Evolutionary conservation across 2,888 invertebrate species (phyloP), one percentile per base, ranked within the genome.

Genomic region (Trissolcus japonicus): DNA sequence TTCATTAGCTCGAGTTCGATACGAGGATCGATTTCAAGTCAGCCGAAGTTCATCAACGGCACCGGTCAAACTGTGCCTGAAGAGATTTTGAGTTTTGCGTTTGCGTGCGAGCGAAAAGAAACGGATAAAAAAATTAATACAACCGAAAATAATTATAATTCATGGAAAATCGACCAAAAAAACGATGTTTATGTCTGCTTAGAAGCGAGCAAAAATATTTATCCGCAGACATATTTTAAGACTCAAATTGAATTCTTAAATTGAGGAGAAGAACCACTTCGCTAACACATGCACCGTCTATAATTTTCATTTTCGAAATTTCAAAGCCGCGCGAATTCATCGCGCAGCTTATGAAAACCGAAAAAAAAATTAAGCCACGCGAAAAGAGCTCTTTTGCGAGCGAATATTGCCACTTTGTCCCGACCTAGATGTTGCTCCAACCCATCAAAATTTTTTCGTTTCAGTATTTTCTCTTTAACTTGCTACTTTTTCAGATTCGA

Each of bases 391-490:
- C 14, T 17, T 13, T 21, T n/a, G 55, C 51, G 17, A 56, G 62
- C 53, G 63, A 60, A 73, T 50, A 61, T 67, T 73, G 61, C 73
- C 56, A 54, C 43, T 63, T 35, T 35, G 35, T 35, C 35, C 35
- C 35, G 35, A 35, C 35, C 35, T 35, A 6, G 35, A 9, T 35
- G 35, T 35, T 35, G 35, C 29, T 29, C n/a, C 29, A 29, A 6
- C 11, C 35, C 35, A 35, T 35, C 11, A 35, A 11, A 3, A 41
- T 25, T 40, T 46, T 25, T 21, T 14, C 16, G 11, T 9, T 63
- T 68, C 73, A 68, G 40, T 77, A 72, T 76, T 75, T 79, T 79
- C 76, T 68, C 60, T 76, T 72, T 35, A 59, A 75, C 75, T 65
- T 56, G 16, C 67, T 75, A 71, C 67, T 71, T 67, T 66, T 35